Percentiles rank a stretch among this genome's conserved stretches.
These are phyloP conservation scores for Chrysopa pallens DNA, from an alignment of 1,140 invertebrate genomes.

Conservation along the genomic window DNA sequence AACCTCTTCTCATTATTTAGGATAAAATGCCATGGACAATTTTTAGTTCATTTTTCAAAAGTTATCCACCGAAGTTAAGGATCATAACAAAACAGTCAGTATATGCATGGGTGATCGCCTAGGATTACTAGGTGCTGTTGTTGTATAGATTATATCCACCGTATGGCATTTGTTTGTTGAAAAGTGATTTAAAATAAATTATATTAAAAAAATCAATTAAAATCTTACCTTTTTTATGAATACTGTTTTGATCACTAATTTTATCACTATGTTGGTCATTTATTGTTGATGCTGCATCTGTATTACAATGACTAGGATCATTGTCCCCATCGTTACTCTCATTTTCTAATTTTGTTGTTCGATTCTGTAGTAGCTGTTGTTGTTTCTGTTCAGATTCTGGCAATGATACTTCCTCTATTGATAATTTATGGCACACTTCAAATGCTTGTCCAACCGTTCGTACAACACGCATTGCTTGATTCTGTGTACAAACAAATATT, in stretches of 20 bases:
- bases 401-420: slow-evolving; percentile 24
- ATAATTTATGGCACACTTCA: slow-evolving; percentile 95
- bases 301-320: slow-evolving; percentile 25
- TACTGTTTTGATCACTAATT: slow-evolving; percentile 22
- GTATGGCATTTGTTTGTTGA: no score
- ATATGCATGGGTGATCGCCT: no score
- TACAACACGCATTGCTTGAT: slow-evolving; percentile 93
- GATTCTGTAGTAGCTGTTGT: slow-evolving; percentile 15
- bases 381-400: slow-evolving; percentile 19
- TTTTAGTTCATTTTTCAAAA: no score
- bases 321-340: slow-evolving; percentile 40
- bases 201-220: no score
- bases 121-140: no score
- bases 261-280: slow-evolving; percentile 33
- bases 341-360: slow-evolving; percentile 20
- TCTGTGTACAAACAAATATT: slow-evolving; percentile 42
- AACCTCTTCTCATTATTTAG: no score
- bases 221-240: slow-evolving; percentile 34
- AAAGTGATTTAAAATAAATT: no score
- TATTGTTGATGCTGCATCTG: slow-evolving; percentile 31
- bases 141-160: no score
- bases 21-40: no score
- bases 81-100: no score
- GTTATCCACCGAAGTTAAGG: no score
- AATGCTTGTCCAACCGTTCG: slow-evolving; percentile 97